These are phyloP conservation scores for Xiphorhynchus erythropygius DNA, from an alignment of 2,797 vertebrate genomes.

Conservation along the genomic window DNA sequence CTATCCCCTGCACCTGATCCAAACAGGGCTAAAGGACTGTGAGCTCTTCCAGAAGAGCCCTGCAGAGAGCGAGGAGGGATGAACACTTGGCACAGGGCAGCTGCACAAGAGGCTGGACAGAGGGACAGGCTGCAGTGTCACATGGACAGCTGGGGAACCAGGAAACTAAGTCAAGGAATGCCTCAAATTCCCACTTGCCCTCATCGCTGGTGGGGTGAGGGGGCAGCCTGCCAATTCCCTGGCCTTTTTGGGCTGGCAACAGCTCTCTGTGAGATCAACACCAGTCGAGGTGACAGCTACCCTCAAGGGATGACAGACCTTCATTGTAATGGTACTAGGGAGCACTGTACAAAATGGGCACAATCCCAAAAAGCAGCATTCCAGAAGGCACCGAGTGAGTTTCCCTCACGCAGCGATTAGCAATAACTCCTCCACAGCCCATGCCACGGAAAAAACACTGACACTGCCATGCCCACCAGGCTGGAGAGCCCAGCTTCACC, in stretches of 20 bases:
- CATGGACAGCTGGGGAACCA: neutral
- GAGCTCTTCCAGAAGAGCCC: neutral
- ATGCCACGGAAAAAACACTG: neutral
- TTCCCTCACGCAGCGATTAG: neutral
- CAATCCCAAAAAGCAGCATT: neutral
- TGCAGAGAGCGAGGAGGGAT: neutral
- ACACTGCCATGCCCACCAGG: neutral
- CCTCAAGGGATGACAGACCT: neutral
- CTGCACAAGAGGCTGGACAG: neutral
- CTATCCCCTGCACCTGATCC: neutral
- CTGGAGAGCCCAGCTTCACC: neutral
- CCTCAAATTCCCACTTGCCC: neutral
- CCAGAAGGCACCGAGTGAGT: neutral
- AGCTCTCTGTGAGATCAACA: fast-evolving
- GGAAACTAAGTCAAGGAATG: neutral
- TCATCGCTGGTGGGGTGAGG: neutral
- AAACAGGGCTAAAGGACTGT: neutral
- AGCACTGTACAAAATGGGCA: neutral
- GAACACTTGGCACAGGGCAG: neutral
- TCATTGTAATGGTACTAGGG: neutral
- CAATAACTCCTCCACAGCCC: neutral
- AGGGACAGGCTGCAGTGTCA: neutral
- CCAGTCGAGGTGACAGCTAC: neutral
- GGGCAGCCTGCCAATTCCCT: neutral
- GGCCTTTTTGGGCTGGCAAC: neutral